phyloP scores from a whole-genome alignment of 2,113 vertebrate species.

The Emydura subglobosa region DNA sequence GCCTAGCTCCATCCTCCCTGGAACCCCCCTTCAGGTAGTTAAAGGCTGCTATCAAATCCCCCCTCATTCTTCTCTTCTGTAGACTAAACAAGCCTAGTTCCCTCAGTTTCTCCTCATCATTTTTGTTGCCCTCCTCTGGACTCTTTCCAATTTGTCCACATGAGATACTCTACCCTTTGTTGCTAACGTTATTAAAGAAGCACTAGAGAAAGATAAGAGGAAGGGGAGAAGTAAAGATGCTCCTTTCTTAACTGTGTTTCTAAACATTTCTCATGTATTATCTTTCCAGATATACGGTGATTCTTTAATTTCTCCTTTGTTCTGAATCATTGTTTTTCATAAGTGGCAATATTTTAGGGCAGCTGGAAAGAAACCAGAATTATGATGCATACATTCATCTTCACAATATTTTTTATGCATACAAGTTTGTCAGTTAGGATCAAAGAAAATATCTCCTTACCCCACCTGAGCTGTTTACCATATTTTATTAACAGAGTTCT shows the following conservation, averaged over 20 bases:
- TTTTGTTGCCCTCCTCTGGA: no score
- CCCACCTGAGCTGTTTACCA: conserved; percentile 40
- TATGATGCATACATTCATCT: conserved; percentile 52
- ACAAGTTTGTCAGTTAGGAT: conserved; percentile 40
- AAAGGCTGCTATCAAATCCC: no score
- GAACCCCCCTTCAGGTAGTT: no score
- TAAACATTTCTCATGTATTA: conserved; percentile 1
- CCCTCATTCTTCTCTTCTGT: no score
- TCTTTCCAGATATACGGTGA: conserved; percentile 26
- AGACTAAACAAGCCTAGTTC: no score
- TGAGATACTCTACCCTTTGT: no score
- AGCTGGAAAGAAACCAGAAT: conserved; percentile 48
- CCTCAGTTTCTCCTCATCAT: no score
- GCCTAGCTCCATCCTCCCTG: no score
- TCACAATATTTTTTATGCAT: conserved; percentile 15
- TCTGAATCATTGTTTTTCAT: conserved; percentile 36
- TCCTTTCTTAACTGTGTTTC: background rate
- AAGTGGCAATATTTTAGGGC: conserved; percentile 34
- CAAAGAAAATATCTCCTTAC: conserved; percentile 72
- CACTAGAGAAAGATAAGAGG: background rate
- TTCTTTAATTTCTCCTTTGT: conserved; percentile 53
- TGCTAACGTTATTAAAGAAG: background rate
- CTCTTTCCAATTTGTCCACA: no score
- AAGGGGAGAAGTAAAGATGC: background rate
- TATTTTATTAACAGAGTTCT: conserved; percentile 74